Percentiles rank a stretch among this genome's conserved stretches.
Evolutionary conservation across 2,113 vertebrate species (phyloP).

Genomic region (Bubo scandiacus): DNA sequence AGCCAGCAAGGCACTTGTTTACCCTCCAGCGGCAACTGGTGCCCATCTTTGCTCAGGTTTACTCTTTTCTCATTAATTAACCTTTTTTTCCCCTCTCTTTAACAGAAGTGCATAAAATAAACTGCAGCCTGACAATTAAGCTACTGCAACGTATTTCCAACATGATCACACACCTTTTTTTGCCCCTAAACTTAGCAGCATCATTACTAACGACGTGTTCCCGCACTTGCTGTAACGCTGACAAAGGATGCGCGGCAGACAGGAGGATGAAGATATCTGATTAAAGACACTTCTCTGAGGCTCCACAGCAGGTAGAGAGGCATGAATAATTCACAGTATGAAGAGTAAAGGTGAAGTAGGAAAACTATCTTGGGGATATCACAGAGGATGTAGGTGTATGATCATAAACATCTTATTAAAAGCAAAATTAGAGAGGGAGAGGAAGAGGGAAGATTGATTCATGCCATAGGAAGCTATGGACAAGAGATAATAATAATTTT

Average conservation of each 20-base stretch:
- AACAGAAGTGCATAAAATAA: not conserved
- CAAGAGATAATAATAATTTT: not conserved
- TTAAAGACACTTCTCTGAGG: not conserved
- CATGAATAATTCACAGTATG: slow-evolving; percentile 16
- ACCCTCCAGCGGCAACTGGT: not conserved
- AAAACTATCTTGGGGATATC: not conserved
- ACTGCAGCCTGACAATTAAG: not conserved
- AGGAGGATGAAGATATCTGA: not conserved
- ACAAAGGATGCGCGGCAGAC: not conserved
- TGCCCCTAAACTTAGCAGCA: not conserved
- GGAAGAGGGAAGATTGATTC: not conserved
- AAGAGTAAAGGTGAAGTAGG: not conserved
- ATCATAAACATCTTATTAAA: not conserved
- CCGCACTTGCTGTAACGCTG: not conserved
- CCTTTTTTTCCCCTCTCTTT: not conserved
- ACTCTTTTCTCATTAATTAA: not conserved
- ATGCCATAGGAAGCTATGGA: not conserved
- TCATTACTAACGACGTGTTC: fast-evolving
- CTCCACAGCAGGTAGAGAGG: not conserved
- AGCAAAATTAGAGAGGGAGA: not conserved
- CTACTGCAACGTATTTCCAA: fast-evolving
- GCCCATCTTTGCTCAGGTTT: not conserved
- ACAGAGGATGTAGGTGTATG: not conserved
- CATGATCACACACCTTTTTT: not conserved
- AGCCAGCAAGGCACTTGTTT: fast-evolving